Evolutionary conservation across 1,140 invertebrate genomes (phyloP).

Genomic region (Caerostris extrusa): DNA sequence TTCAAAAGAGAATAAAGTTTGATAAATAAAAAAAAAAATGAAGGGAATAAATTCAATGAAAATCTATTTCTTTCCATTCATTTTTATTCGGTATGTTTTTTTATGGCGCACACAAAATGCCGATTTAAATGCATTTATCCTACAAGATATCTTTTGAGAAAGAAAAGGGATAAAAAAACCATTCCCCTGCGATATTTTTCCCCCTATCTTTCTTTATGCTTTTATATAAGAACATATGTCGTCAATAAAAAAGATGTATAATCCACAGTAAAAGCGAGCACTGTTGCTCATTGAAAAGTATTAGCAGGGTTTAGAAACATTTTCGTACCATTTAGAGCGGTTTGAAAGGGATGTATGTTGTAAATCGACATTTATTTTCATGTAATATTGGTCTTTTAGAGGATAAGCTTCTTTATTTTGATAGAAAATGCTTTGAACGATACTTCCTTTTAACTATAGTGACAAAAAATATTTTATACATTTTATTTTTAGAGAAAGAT

Average conservation of each 20-base stretch:
- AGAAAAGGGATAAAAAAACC: neutral
- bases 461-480: too few species aligned
- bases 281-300: neutral
- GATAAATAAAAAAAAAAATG: neutral
- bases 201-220: neutral
- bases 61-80: slow-evolving; percentile 4
- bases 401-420: too few species aligned
- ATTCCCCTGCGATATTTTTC: neutral
- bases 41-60: neutral
- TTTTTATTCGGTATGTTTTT: neutral
- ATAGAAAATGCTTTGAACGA: too few species aligned
- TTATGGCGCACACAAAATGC: neutral
- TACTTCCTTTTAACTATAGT: too few species aligned
- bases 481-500: too few species aligned
- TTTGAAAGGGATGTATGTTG: too few species aligned
- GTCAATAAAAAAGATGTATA: too few species aligned
- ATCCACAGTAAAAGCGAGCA: neutral
- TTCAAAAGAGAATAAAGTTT: neutral
- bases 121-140: slow-evolving; percentile 20
- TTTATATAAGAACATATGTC: neutral
- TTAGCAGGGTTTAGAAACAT: neutral
- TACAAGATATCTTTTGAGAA: neutral
- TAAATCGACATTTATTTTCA: too few species aligned
- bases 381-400: too few species aligned
- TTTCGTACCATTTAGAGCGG: too few species aligned